Percentiles rank a stretch among this genome's conserved stretches.
Evolutionary conservation across 2,797 vertebrate genomes (phyloP).

Genomic region (Neosalanx taihuensis): DNA sequence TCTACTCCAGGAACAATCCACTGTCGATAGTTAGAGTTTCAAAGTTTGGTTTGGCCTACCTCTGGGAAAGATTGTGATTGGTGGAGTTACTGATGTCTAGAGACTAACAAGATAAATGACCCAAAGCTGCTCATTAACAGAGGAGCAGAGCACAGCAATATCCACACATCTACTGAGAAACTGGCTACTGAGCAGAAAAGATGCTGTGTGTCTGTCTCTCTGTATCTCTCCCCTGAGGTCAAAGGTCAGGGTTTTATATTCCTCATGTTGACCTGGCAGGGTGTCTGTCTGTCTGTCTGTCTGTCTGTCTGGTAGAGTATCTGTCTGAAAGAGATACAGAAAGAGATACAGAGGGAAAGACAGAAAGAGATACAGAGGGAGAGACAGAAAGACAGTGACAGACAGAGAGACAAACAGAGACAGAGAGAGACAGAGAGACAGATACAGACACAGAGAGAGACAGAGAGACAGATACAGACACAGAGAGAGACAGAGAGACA

Average conservation of each 20-base stretch:
- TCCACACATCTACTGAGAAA: slow-evolving; percentile 33
- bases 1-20: neutral
- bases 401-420: too few relatives aligned
- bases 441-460: too few relatives aligned
- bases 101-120: slow-evolving; percentile 67
- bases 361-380: neutral
- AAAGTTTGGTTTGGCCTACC: slow-evolving; percentile 40
- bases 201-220: neutral
- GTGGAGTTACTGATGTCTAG: slow-evolving; percentile 47
- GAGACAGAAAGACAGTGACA: too few relatives aligned
- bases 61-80: slow-evolving; percentile 38
- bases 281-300: neutral
- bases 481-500: too few relatives aligned
- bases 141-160: slow-evolving; percentile 62
- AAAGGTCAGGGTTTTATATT: too few relatives aligned
- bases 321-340: neutral
- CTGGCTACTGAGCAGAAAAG: neutral
- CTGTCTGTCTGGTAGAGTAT: neutral
- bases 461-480: neutral
- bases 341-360: neutral
- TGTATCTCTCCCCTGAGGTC: too few relatives aligned
- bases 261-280: too few relatives aligned
- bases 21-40: too few relatives aligned
- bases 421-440: too few relatives aligned
- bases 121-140: slow-evolving; percentile 53